phyloP scores from a whole-genome alignment of 2,888 invertebrate species.

The Tholera decimalis region DNA sequence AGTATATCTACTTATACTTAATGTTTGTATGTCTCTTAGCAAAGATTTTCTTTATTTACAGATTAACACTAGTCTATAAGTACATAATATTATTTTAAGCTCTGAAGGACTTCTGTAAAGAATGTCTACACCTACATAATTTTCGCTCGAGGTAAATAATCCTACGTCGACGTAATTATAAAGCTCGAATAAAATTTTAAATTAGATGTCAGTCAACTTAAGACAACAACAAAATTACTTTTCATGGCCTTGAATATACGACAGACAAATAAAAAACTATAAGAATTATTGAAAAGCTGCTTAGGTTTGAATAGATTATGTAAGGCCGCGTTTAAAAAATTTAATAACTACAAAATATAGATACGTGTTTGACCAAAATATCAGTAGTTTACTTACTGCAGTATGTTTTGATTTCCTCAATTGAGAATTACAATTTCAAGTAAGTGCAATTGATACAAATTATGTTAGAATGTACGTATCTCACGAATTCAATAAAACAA shows the following conservation, averaged over 20 bases:
- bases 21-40: not conserved
- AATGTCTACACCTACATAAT: constrained; percentile 28
- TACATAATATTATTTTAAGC: constrained; percentile 41
- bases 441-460: constrained; percentile 13
- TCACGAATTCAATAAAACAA: constrained; percentile 23
- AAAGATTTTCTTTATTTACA: no score
- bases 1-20: not conserved
- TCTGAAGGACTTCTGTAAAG: constrained; percentile 42
- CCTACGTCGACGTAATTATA: not conserved
- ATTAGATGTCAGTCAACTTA: constrained; percentile 44
- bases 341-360: constrained; percentile 1
- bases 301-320: constrained; percentile 63
- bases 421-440: constrained; percentile 7
- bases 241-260: constrained; percentile 64
- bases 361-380: not conserved
- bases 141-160: constrained; percentile 25
- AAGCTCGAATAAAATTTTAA: constrained; percentile 21
- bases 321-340: constrained; percentile 42
- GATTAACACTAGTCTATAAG: constrained; percentile 14
- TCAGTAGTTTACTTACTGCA: constrained; percentile 41
- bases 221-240: constrained; percentile 48
- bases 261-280: constrained; percentile 36
- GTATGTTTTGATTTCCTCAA: constrained; percentile 13
- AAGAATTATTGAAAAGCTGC: constrained; percentile 30
- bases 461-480: constrained; percentile 14